Base-by-base conservation (phyloP, 2,113 vertebrate genomes). In the Halichoeres trimaculatus region DNA sequence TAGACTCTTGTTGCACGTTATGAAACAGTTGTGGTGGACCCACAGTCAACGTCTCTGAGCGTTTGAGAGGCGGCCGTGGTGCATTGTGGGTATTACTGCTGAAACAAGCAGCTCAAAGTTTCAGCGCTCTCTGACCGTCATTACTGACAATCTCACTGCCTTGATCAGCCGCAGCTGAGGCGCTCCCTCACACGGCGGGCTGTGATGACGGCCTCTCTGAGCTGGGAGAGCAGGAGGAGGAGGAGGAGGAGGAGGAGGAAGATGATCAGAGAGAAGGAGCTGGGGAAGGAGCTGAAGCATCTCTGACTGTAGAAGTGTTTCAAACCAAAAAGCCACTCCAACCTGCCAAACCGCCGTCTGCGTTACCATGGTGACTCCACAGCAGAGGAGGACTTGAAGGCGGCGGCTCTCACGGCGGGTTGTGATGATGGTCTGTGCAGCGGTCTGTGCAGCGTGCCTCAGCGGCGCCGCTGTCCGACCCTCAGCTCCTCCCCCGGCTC, bases 101-200 rank as follows among this genome's bases (percentile, higher is more conserved):
- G 81, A 86, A 90, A 88, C 87, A 85, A 90, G 86, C 88, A 88
- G 82, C 87, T 76, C 86, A 85, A 91, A 89, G 85, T 74, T 81
- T 81, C 45, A 61, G 80, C 58, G 66, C 76, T 36, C 76, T 83
- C 60, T 64, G 83, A 80, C 82, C 74, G 73, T 90, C 88, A 88
- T 93, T 92, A 87, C 85, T 79, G 87, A 88, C 89, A 90, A 81
- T 83, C 85, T 88, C 65, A 35, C 41, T 59, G 81, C 87, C 83
- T 90, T 91, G 85, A 88, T 90, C 91, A 87, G 84, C 83, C 78
- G 74, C 59, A 73, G 78, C 83, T 73, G 72, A 88, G 76, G 69
- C 14, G 62, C 77, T 61, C 69, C 16, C 43, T 69, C 34, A 17
- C 79, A 64, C 75, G 22, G 47, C 48, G 10, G 76, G 66, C 61